A percentile compares a stretch with the other conserved stretches of the same genome.
Conservation (phyloP, 1,140 invertebrate species). For the Drosophila nigrodunni region DNA sequence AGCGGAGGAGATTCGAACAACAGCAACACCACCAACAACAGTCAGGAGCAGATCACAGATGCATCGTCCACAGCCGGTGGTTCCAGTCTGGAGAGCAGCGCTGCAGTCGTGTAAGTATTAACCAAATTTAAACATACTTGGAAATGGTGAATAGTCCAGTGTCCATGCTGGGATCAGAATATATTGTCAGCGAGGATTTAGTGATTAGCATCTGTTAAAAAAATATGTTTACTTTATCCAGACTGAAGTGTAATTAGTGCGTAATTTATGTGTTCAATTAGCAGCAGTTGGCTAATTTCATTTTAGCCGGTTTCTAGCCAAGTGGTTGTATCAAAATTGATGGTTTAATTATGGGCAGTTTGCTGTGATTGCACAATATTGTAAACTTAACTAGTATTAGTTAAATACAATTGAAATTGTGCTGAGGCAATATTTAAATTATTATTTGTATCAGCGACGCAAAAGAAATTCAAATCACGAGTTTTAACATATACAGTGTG, state of each 20-base stretch:
- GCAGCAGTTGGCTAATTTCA: background rate
- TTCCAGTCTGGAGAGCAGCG: slow-evolving; percentile 44
- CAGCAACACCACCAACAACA: slow-evolving; percentile 48
- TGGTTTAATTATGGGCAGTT: too few relatives aligned
- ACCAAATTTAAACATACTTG: background rate
- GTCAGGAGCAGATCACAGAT: slow-evolving; percentile 51
- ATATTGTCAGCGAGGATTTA: too few relatives aligned
- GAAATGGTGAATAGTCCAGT: too few relatives aligned
- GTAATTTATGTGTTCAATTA: background rate
- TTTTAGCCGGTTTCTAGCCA: too few relatives aligned
- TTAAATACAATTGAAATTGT: background rate
- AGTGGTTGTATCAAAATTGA: too few relatives aligned
- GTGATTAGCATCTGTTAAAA: too few relatives aligned
- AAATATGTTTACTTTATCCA: too few relatives aligned
- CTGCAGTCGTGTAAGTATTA: slow-evolving; percentile 69
- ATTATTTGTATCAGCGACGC: slow-evolving; percentile 8
- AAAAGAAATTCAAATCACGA: slow-evolving; percentile 42
- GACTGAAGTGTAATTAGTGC: background rate
- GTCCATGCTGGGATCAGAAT: too few relatives aligned
- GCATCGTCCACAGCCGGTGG: slow-evolving; percentile 36
- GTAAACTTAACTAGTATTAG: background rate
- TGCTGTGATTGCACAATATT: background rate
- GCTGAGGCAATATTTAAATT: slow-evolving; percentile 11
- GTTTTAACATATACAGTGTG: background rate
- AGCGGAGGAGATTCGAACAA: slow-evolving; percentile 46